Percentiles rank a stretch among this genome's conserved stretches.
Evolutionary conservation across 2,113 vertebrate species (phyloP).

Genomic region (Atractosteus spatula): DNA sequence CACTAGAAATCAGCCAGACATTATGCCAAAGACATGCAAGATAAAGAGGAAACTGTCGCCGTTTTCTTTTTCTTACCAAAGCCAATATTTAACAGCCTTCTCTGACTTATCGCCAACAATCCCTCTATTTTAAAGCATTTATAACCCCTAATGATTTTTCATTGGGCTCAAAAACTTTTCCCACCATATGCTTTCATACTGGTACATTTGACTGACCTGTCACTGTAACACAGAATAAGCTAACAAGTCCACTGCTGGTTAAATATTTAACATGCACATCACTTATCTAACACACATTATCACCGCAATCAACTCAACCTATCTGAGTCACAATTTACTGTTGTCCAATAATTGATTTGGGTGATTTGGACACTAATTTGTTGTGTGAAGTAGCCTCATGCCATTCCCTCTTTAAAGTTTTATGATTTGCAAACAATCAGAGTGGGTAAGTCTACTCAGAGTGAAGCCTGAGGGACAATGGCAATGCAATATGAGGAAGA

Average conservation of each 20-base stretch:
- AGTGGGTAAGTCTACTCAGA: constrained; percentile 47
- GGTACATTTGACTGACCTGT: background rate
- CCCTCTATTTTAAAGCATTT: background rate
- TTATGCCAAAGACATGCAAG: constrained; percentile 20
- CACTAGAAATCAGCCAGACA: constrained; percentile 36
- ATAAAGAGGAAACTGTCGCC: constrained; percentile 31
- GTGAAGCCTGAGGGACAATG: constrained; percentile 72
- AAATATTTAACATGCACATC: constrained; percentile 20
- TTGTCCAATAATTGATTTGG: constrained; percentile 47
- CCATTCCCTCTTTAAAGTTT: constrained; percentile 81
- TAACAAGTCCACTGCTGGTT: background rate
- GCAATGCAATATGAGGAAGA: constrained; percentile 74
- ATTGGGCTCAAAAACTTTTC: background rate
- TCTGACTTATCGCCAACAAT: background rate
- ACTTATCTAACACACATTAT: constrained; percentile 38
- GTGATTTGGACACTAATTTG: constrained; percentile 57
- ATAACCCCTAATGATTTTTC: background rate
- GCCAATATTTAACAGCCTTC: constrained; percentile 25
- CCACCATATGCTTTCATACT: background rate
- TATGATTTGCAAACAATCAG: constrained; percentile 86
- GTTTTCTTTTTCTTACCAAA: constrained; percentile 23
- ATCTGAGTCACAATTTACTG: constrained; percentile 60
- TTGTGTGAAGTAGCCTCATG: constrained; percentile 68
- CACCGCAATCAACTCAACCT: constrained; percentile 48
- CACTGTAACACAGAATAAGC: background rate